Evolutionary conservation across 2,113 vertebrate species (phyloP).

Genomic region (Scophthalmus maximus): DNA sequence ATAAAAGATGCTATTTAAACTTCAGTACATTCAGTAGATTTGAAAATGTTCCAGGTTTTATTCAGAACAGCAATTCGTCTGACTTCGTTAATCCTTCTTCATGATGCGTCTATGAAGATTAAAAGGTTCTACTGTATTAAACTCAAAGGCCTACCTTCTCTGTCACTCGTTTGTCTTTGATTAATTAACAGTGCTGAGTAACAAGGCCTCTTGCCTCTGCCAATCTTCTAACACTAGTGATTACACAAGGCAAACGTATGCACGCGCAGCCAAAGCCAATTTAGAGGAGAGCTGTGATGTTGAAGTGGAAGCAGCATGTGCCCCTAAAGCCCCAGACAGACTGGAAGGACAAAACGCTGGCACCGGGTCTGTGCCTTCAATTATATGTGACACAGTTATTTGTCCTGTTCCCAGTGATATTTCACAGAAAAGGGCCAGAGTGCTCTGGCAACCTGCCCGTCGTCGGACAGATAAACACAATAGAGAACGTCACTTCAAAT

Average conservation of each 20-base stretch:
- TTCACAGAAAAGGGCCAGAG: neutral
- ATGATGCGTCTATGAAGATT: neutral
- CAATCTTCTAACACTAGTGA: constrained; percentile 37
- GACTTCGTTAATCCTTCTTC: constrained; percentile 16
- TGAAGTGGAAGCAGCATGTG: constrained; percentile 47
- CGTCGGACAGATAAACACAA: neutral
- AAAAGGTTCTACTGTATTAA: neutral
- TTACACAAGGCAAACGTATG: constrained; percentile 19
- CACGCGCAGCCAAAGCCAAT: constrained; percentile 21
- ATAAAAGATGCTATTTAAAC: neutral
- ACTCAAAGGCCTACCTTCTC: neutral
- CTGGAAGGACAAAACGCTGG: constrained; percentile 8
- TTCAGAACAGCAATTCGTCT: neutral
- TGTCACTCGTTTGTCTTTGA: constrained; percentile 5
- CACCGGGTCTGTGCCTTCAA: constrained; percentile 36
- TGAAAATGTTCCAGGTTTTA: neutral
- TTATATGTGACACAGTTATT: constrained; percentile 39
- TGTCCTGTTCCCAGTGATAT: constrained; percentile 7
- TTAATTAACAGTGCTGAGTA: constrained; percentile 18
- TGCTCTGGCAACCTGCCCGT: neutral
- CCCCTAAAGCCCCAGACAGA: constrained; percentile 27
- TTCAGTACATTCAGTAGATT: neutral
- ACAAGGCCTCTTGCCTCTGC: neutral
- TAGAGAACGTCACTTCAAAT: neutral
- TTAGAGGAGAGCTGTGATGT: constrained; percentile 2